Evolutionary conservation across 1,140 invertebrate species (phyloP), one percentile per base, ranked within the genome.

Genomic region (Danaus melanippus): DNA sequence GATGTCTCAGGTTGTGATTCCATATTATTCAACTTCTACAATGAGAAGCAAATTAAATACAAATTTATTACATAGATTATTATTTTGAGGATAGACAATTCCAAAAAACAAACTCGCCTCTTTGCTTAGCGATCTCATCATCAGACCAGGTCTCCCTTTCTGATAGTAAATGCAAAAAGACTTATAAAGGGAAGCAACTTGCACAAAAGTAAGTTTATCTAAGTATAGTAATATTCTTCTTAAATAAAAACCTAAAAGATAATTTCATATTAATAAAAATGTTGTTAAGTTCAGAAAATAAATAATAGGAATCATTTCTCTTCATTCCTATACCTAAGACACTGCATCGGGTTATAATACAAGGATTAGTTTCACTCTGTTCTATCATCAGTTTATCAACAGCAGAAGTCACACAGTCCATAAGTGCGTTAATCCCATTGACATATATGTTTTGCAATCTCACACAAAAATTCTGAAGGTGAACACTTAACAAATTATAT

Each of bases 161-260:
- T 90, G 87, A 74, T 92, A 91, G 62, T 92, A 92, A 3, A 80
- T 73, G 67, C 89, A 89, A 59, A 93, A 92, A 61, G 90, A 89
- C 64, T 91, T 89, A 72, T 92, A 93, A 42, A 94, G 84, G 21
- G 87, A 85, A 50, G 92, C 91, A 17, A 95, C 90, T 88, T 95
- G 93, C 39, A 92, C 92, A 84, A 97, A 96, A 17, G 92, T 91
- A 43, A 96, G 82, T 76, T 93, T 95, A 67, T 96, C 93, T 78
- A 96, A 92, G 53, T 92, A 91, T 2, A 96, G 83, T 53, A 93
- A 90, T 72, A 96, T 92, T 69, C 94, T 88, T 60, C 95, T 89
- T 53, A 96, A 88, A 82, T 95, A 96, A 56, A 95, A 76, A 40
- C 87, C 87, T 88, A 60, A 53, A 83, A 85, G 42, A 51, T 45